These are phyloP conservation scores for Chymomyza caudatula DNA, from an alignment of 2,888 invertebrate species.

Conservation along the genomic window DNA sequence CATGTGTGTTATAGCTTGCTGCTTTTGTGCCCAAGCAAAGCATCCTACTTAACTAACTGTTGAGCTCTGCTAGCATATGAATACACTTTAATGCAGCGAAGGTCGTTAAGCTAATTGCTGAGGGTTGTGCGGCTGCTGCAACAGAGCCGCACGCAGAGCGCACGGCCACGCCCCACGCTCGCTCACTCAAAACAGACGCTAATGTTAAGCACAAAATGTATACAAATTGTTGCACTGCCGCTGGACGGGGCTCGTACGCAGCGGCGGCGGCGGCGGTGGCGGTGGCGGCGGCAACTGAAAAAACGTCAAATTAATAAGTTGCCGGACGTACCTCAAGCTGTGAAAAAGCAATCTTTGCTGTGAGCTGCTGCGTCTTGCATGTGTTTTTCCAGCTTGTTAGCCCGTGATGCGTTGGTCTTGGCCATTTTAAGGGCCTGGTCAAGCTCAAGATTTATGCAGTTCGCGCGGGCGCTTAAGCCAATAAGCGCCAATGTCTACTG, in stretches of 20 bases:
- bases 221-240: slow-evolving; percentile 56
- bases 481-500: slow-evolving; percentile 46
- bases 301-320: slow-evolving; percentile 67
- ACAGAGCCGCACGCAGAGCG: neutral
- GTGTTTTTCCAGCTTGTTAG: slow-evolving; percentile 41
- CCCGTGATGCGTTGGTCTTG: slow-evolving; percentile 1
- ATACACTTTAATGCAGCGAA: no score
- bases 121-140: slow-evolving; percentile 22
- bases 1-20: neutral
- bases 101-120: slow-evolving; percentile 34
- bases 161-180: neutral
- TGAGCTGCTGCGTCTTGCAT: slow-evolving; percentile 32
- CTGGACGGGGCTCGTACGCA: neutral
- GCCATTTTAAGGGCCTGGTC: slow-evolving; percentile 3
- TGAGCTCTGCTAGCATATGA: no score
- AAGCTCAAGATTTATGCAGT: slow-evolving; percentile 61
- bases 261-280: neutral
- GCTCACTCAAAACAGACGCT: neutral
- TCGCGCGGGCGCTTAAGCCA: slow-evolving; percentile 47
- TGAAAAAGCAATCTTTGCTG: slow-evolving; percentile 66
- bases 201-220: slow-evolving; percentile 38
- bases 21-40: neutral
- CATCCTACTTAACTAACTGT: neutral
- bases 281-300: slow-evolving; percentile 35
- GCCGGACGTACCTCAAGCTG: slow-evolving; percentile 70